phyloP scores from a whole-genome alignment of 2,888 invertebrate genomes.

The Acrobasis consociella region DNA sequence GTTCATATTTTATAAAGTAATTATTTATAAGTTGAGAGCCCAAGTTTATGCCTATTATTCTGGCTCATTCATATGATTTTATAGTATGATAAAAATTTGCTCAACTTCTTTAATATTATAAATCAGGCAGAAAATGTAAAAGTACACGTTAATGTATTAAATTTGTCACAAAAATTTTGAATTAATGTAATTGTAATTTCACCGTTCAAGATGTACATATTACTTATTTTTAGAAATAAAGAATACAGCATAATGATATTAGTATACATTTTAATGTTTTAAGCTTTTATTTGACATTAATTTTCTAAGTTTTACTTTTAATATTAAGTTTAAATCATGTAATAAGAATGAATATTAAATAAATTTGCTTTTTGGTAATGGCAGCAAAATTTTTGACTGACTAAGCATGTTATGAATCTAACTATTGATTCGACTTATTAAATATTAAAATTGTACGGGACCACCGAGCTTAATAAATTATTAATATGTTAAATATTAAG shows the following conservation, averaged over 20 bases:
- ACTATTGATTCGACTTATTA: constrained; percentile 23
- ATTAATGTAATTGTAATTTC: not conserved
- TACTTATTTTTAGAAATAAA: not conserved
- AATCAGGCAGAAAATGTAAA: too few species aligned
- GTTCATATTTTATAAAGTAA: too few species aligned
- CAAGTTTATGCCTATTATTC: too few species aligned
- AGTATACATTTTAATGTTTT: not conserved
- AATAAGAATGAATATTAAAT: not conserved
- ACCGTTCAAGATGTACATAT: not conserved
- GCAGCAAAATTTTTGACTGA: constrained; percentile 11
- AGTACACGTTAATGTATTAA: not conserved
- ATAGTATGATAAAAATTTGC: not conserved
- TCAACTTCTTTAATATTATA: not conserved
- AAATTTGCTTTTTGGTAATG: not conserved
- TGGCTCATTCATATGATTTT: not conserved
- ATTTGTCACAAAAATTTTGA: not conserved
- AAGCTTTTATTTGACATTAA: not conserved
- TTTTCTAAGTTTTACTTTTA: not conserved
- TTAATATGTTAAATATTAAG: constrained; percentile 23
- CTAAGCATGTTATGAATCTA: constrained; percentile 8
- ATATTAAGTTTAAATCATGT: not conserved
- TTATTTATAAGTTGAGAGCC: too few species aligned
- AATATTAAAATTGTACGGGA: constrained; percentile 27
- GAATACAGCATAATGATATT: constrained; percentile 6
- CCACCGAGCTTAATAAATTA: constrained; percentile 36